phyloP scores from a whole-genome alignment of 2,888 invertebrate species.

The Stenodema calcarata region DNA sequence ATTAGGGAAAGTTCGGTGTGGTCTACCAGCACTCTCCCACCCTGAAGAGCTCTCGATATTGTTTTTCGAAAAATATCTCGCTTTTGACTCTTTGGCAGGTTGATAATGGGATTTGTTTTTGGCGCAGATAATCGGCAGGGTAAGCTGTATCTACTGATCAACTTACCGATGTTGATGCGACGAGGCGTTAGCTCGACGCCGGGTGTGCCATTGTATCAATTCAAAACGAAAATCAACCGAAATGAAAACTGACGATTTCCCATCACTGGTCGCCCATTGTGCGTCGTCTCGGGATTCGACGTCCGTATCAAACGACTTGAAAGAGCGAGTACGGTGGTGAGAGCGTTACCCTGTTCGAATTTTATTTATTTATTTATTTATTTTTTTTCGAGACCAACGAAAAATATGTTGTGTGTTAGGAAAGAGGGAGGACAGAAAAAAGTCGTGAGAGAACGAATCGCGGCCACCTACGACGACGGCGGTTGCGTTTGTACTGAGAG shows the following conservation, averaged over 20 bases:
- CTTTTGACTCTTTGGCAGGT: too few relatives aligned
- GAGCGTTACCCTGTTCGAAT: not conserved
- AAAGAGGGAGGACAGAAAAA: not conserved
- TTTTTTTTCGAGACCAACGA: too few relatives aligned
- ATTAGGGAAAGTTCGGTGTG: too few relatives aligned
- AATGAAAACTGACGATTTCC: not conserved
- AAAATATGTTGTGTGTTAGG: not conserved
- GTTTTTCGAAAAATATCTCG: too few relatives aligned
- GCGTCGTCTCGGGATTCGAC: not conserved
- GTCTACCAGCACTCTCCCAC: too few relatives aligned
- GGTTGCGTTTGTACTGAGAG: slow-evolving; percentile 23
- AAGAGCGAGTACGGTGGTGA: not conserved
- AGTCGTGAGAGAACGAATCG: not conserved
- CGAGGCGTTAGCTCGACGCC: slow-evolving; percentile 42
- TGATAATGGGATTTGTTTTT: not conserved
- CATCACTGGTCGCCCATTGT: not conserved
- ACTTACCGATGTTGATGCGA: slow-evolving; percentile 31
- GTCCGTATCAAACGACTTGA: not conserved
- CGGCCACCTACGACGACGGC: not conserved
- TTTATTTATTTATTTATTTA: too few relatives aligned
- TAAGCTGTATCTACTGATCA: not conserved
- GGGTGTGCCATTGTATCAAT: not conserved
- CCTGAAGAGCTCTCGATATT: too few relatives aligned
- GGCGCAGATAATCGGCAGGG: not conserved
- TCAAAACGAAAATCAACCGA: not conserved